Evolutionary conservation across 2,113 vertebrate genomes (phyloP).

Genomic region (Turdus rufiventris): DNA sequence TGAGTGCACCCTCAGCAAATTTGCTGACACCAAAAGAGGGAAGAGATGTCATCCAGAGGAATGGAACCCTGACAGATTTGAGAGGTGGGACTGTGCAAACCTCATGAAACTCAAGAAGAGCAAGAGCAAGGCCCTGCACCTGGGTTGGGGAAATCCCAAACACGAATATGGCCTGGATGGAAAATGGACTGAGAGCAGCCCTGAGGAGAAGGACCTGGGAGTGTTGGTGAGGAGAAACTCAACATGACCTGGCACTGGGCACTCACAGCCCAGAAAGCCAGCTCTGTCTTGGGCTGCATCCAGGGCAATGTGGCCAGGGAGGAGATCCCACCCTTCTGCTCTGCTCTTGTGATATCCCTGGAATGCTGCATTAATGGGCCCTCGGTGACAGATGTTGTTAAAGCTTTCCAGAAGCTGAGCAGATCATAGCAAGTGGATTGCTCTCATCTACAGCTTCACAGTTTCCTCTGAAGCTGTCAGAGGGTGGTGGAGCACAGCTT

Average conservation of each 20-base stretch:
- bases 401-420: background rate
- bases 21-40: background rate
- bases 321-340: background rate
- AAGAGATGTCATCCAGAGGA: background rate
- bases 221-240: background rate
- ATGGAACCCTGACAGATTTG: background rate
- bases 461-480: background rate
- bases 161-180: background rate
- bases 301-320: too few relatives aligned
- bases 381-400: background rate
- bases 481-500: background rate
- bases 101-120: background rate
- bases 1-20: background rate
- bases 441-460: background rate
- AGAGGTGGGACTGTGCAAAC: background rate
- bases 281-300: background rate
- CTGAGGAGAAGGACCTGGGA: background rate
- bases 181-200: background rate
- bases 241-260: background rate
- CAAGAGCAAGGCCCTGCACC: background rate
- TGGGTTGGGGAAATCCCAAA: background rate
- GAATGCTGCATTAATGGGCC: background rate
- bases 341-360: background rate
- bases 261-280: background rate
- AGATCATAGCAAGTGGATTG: accelerated